Evolutionary conservation across 2,797 vertebrate species (phyloP).

Genomic region (Potorous gilbertii): DNA sequence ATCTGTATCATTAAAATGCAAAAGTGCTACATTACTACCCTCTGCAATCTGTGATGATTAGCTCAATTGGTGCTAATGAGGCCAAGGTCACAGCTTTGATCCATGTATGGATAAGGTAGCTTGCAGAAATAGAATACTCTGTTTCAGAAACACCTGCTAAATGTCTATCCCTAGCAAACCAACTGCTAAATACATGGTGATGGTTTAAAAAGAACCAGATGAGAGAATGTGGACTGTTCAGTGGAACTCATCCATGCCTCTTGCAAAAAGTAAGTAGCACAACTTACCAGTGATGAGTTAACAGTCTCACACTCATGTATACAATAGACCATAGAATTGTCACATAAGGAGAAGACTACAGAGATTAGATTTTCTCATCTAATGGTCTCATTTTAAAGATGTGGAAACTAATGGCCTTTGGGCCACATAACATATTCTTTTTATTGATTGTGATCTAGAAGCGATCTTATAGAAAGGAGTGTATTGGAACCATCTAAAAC

Average conservation of each 20-base stretch:
- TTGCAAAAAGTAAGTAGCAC: background rate
- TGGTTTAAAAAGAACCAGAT: background rate
- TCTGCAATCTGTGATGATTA: background rate
- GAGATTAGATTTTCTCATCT: background rate
- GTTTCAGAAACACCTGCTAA: background rate
- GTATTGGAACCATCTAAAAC: background rate
- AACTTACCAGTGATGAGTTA: background rate
- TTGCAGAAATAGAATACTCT: slow-evolving; percentile 19
- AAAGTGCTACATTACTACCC: background rate
- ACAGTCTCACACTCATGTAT: background rate
- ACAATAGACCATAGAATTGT: background rate
- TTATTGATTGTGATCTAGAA: background rate
- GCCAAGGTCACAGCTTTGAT: background rate
- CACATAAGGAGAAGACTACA: background rate
- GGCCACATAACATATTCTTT: background rate
- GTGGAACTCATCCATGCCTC: background rate
- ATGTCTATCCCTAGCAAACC: background rate
- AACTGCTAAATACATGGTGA: background rate
- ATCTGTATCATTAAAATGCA: background rate
- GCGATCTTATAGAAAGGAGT: background rate
- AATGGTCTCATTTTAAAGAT: background rate
- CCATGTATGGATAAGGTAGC: background rate
- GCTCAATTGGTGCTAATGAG: background rate
- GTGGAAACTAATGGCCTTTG: background rate
- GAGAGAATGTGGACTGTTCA: background rate